These are phyloP conservation scores for Chlamydotis undulata DNA, from an alignment of 2,113 vertebrate genomes.

Conservation along the genomic window DNA sequence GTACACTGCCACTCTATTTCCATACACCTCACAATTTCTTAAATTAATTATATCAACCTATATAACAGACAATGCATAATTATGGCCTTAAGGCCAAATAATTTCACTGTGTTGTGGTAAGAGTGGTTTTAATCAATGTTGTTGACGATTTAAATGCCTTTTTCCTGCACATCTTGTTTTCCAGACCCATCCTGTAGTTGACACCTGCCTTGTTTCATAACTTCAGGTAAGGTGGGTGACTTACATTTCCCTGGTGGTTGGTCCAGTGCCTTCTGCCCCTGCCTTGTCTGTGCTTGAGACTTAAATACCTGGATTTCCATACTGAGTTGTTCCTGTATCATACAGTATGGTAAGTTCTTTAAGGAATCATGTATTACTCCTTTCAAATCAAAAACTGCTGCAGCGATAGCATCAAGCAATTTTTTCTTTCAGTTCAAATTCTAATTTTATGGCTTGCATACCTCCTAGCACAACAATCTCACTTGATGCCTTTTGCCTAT, in stretches of 20 bases:
- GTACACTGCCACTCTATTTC: neutral
- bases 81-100: neutral
- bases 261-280: neutral
- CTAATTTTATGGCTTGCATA: neutral
- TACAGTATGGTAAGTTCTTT: neutral
- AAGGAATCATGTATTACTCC: neutral
- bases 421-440: neutral
- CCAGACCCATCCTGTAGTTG: neutral
- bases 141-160: neutral
- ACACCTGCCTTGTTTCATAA: neutral
- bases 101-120: neutral
- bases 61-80: neutral
- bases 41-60: neutral
- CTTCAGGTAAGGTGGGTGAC: neutral
- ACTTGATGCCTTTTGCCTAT: neutral
- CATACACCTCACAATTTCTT: neutral
- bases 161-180: neutral
- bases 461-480: neutral
- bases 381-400: neutral
- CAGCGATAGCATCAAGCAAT: neutral
- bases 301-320: neutral
- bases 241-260: rapidly evolving
- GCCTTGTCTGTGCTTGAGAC: neutral
- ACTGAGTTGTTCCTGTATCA: neutral
- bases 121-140: neutral